These are phyloP conservation scores for Alligator sinensis DNA, from an alignment of 2,113 vertebrate genomes.

Conservation along the genomic window DNA sequence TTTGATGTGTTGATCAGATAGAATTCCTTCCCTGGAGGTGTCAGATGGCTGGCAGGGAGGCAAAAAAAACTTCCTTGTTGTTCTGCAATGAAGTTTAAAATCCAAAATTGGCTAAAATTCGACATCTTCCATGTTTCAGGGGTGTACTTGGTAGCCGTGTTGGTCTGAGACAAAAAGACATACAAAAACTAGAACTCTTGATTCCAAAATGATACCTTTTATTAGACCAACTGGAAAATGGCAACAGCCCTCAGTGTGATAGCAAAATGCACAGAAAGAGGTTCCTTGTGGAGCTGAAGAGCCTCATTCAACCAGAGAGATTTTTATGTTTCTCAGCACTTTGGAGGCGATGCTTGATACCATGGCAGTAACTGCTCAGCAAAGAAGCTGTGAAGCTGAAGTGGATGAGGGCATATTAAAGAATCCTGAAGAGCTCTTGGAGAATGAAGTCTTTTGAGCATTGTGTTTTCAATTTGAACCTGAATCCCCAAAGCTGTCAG, in stretches of 20 bases:
- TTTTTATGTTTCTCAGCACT: conserved; percentile 80
- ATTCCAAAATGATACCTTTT: too few relatives aligned
- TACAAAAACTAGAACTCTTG: too few relatives aligned
- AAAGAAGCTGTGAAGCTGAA: conserved; percentile 87
- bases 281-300: conserved; percentile 69
- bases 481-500: conserved; percentile 79
- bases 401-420: conserved; percentile 52
- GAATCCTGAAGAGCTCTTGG: conserved; percentile 73
- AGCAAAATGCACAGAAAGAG: conserved; percentile 69
- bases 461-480: conserved; percentile 85
- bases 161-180: too few relatives aligned
- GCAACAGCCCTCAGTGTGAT: conserved; percentile 36
- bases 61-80: too few relatives aligned
- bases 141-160: too few relatives aligned
- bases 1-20: too few relatives aligned
- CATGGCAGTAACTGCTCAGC: conserved; percentile 83
- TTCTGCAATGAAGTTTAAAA: too few relatives aligned
- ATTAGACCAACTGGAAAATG: too few relatives aligned
- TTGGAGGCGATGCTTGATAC: conserved; percentile 77
- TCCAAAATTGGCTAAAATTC: too few relatives aligned
- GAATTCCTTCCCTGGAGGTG: too few relatives aligned
- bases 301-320: conserved; percentile 78
- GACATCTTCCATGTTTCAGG: too few relatives aligned
- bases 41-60: too few relatives aligned
- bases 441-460: conserved; percentile 77